Conservation (phyloP, 1,140 invertebrate species). For the Drosophila subpulchrella region DNA sequence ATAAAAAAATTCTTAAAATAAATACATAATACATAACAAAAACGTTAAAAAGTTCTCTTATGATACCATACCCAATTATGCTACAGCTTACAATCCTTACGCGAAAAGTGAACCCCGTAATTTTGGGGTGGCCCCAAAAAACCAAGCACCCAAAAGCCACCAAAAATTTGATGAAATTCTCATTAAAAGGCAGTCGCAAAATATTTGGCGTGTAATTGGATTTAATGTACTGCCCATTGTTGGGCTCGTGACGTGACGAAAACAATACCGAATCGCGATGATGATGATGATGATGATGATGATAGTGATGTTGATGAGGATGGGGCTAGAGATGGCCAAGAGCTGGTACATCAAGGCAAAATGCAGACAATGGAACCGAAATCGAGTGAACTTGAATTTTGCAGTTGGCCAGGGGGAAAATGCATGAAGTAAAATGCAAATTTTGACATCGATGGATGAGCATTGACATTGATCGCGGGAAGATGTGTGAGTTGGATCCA, state of each 20-base stretch:
- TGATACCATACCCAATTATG: no score
- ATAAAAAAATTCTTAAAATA: no score
- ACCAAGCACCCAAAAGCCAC: not conserved
- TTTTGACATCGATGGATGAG: slow-evolving; percentile 42
- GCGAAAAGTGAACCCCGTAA: not conserved
- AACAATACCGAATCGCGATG: slow-evolving; percentile 16
- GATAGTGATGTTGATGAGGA: not conserved
- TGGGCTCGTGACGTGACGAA: slow-evolving; percentile 24
- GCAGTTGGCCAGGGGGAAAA: slow-evolving; percentile 30
- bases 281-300: not conserved
- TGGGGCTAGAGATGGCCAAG: not conserved
- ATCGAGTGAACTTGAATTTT: slow-evolving; percentile 38
- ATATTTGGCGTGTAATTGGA: slow-evolving; percentile 49
- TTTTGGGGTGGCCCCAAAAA: not conserved
- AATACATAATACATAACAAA: no score
- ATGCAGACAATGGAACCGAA: slow-evolving; percentile 31
- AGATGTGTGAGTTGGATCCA: slow-evolving; percentile 17
- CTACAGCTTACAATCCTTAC: not conserved
- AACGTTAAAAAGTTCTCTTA: no score
- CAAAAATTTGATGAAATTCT: slow-evolving; percentile 11
- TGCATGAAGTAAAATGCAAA: slow-evolving; percentile 39
- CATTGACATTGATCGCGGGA: slow-evolving; percentile 40
- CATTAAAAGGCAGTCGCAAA: slow-evolving; percentile 36
- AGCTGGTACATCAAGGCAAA: slow-evolving; percentile 30
- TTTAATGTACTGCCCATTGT: slow-evolving; percentile 52